Evolutionary conservation across 2,888 invertebrate species (phyloP).

Genomic region (Mactromeris polynyma): DNA sequence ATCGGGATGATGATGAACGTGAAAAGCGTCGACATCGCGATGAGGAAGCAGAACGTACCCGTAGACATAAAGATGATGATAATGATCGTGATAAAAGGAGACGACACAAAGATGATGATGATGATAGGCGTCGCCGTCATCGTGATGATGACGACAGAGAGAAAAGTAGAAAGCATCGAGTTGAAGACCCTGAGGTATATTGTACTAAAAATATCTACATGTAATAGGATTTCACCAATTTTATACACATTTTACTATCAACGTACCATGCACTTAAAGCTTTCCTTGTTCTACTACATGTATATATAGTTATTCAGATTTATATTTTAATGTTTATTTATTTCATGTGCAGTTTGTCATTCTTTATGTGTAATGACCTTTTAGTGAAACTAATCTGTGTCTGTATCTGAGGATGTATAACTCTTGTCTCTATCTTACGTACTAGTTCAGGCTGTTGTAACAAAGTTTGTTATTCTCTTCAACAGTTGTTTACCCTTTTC

Average conservation of each 20-base stretch:
- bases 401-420: too few relatives aligned
- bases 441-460: too few relatives aligned
- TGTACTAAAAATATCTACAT: too few relatives aligned
- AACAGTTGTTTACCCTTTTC: too few relatives aligned
- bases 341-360: too few relatives aligned
- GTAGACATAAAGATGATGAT: slow-evolving; percentile 61
- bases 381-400: too few relatives aligned
- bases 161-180: slow-evolving; percentile 65
- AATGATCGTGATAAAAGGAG: slow-evolving; percentile 55
- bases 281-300: neutral
- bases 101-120: slow-evolving; percentile 64
- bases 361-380: too few relatives aligned
- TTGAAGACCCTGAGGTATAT: slow-evolving; percentile 54
- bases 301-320: too few relatives aligned
- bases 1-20: neutral
- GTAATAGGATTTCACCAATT: too few relatives aligned
- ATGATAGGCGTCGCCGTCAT: slow-evolving; percentile 53
- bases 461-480: too few relatives aligned
- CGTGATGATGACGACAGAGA: slow-evolving; percentile 68
- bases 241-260: neutral
- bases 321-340: neutral
- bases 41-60: slow-evolving; percentile 50
- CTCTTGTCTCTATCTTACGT: too few relatives aligned
- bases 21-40: slow-evolving; percentile 53
- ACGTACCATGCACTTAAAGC: neutral